Conservation (phyloP, 2,797 vertebrate genomes). For the Rhinoraja longicauda region DNA sequence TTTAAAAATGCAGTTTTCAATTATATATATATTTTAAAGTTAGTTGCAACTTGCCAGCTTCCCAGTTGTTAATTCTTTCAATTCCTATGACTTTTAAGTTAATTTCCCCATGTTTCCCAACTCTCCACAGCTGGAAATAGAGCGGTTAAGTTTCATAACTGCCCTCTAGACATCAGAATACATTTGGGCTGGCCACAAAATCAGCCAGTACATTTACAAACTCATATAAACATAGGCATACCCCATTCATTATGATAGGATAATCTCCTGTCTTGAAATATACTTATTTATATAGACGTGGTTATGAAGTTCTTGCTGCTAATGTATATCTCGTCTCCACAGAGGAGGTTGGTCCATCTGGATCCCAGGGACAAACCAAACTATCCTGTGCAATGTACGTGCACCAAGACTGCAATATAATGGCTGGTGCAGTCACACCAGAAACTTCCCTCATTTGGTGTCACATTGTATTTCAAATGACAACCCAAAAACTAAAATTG, state of each 20-base stretch:
- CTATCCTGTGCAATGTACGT: background rate
- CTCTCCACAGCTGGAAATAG: background rate
- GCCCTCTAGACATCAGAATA: background rate
- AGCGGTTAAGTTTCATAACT: background rate
- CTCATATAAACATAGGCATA: background rate
- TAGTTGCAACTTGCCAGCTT: background rate
- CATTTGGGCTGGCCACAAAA: background rate
- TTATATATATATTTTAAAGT: background rate
- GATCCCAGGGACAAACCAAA: constrained; percentile 14
- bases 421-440: background rate
- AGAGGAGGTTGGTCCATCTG: background rate
- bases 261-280: background rate
- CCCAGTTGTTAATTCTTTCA: background rate
- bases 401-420: background rate
- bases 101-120: background rate
- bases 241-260: background rate
- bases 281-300: constrained; percentile 1
- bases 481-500: background rate
- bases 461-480: background rate
- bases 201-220: background rate
- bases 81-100: background rate
- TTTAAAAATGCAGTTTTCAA: background rate
- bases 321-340: constrained; percentile 17
- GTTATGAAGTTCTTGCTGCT: background rate
- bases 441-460: background rate